These are phyloP conservation scores for Oryzias melastigma DNA, from an alignment of 2,113 vertebrate species.

Conservation along the genomic window DNA sequence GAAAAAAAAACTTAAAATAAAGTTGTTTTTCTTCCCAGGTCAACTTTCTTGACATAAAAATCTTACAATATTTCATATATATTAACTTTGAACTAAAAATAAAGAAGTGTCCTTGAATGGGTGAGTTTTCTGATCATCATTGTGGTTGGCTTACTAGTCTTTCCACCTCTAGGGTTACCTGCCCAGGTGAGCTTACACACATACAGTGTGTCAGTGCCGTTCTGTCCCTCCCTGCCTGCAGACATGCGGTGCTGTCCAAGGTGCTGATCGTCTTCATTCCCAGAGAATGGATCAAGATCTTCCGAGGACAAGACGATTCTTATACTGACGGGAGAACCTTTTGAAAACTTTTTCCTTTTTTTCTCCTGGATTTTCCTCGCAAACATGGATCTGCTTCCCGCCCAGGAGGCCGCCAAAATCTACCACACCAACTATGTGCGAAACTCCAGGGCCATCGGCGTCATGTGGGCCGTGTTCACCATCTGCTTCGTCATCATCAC, in stretches of 20 bases:
- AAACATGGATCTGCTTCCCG: slow-evolving; percentile 88
- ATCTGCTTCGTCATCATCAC: slow-evolving; percentile 92
- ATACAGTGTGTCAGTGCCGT: background rate
- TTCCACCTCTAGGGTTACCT: background rate
- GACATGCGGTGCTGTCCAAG: slow-evolving; percentile 46
- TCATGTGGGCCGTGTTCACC: slow-evolving; percentile 94
- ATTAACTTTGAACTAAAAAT: background rate
- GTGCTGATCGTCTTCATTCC: slow-evolving; percentile 40
- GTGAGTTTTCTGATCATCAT: background rate
- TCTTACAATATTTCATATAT: too few species aligned
- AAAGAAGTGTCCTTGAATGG: background rate
- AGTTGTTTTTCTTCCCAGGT: too few species aligned
- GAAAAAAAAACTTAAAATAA: too few species aligned
- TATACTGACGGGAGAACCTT: background rate
- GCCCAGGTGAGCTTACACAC: background rate
- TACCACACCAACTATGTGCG: slow-evolving; percentile 98
- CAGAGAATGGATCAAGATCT: too few species aligned
- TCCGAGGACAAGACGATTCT: too few species aligned
- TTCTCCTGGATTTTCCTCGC: background rate
- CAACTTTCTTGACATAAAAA: too few species aligned
- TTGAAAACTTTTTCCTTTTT: background rate
- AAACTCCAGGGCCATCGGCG: slow-evolving; percentile 91
- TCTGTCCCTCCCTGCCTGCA: background rate
- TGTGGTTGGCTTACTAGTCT: too few species aligned
- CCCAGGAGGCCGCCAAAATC: slow-evolving; percentile 93